Base-by-base conservation (phyloP, 2,113 vertebrate genomes). In the Mola mola region DNA sequence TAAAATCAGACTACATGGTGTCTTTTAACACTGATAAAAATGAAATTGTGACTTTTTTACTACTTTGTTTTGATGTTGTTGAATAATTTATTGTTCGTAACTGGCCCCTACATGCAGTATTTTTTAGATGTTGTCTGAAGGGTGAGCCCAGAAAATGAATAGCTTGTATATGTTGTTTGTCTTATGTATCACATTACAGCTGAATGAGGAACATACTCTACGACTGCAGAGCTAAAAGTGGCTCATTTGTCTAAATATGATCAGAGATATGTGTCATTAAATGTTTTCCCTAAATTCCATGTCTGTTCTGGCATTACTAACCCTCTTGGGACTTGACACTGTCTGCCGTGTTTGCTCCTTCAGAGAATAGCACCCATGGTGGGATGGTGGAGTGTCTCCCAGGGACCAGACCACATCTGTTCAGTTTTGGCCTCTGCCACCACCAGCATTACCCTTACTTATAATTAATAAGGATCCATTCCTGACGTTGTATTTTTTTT, bases 371-470 rank as follows among this genome's bases (percentile, higher is more conserved):
- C 29, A 17, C 48, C 40, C 40, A 37, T 55, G 66, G 68, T 8
- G 16, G 19, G 55, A 65, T 33, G 36, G 48, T 20, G 38, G 47
- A 72, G 67, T 43, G 82, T 81, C 77, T 77, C 79, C 36, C 40
- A 20, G 71, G 79, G 70, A 58, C 58, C 36, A 20, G 51, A 75
- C 19, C 65, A 71, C 85, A 86, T 87, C 83, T 83, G 83, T 66
- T 63, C 48, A 56, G 65, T 74, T 69, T 78, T 65, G 6, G 75
- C 69, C 58, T 80, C 74, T 38, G 48, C 47, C 63, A 52, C 80
- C 43, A 74, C 78, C 40, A 46, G 50, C 53, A 19, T n/a, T n/a
- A n/a, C n/a, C n/a, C n/a, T n/a, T n/a, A n/a, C 37, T 16, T 38
- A 48, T 78, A 56, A 74, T 80, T 78, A 66, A 62, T 66, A 69